A percentile compares a stretch with the other conserved stretches of the same genome.
Conservation (phyloP, 2,888 invertebrate species). For the Tubiluchus corallicola region DNA sequence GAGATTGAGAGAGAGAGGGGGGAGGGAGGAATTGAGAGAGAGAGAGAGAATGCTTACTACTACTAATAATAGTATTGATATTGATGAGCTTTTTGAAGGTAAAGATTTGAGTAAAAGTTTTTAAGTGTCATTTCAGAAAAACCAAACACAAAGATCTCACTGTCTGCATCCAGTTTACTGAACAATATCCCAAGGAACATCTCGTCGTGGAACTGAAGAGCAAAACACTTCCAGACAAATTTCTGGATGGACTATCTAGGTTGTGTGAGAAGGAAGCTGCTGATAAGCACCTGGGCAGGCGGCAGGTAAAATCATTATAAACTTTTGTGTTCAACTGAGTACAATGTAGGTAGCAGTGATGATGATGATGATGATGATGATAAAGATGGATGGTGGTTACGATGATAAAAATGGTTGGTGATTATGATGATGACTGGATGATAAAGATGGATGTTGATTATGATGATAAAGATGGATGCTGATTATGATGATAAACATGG, state of each 20-base stretch:
- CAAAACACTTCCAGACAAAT: conserved; percentile 42
- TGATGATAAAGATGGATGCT: no score
- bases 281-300: conserved; percentile 38
- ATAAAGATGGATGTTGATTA: no score
- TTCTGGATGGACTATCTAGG: conserved; percentile 41
- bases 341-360: no score
- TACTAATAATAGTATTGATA: neutral
- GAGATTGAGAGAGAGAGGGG: no score
- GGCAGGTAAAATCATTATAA: conserved; percentile 29
- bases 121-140: neutral
- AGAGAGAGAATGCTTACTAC: neutral
- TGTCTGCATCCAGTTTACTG: conserved; percentile 45
- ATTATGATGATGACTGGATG: no score
- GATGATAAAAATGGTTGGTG: no score
- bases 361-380: no score
- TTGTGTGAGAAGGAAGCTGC: conserved; percentile 40
- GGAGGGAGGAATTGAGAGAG: no score
- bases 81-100: neutral
- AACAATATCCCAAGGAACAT: conserved; percentile 39
- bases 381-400: no score
- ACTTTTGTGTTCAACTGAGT: no score
- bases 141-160: conserved; percentile 42
- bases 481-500: no score
- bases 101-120: neutral
- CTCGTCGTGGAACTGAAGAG: conserved; percentile 48